Evolutionary conservation across 2,113 vertebrate genomes (phyloP), one percentile per base, ranked within the genome.

Genomic region (Xyliphius kryptos): DNA sequence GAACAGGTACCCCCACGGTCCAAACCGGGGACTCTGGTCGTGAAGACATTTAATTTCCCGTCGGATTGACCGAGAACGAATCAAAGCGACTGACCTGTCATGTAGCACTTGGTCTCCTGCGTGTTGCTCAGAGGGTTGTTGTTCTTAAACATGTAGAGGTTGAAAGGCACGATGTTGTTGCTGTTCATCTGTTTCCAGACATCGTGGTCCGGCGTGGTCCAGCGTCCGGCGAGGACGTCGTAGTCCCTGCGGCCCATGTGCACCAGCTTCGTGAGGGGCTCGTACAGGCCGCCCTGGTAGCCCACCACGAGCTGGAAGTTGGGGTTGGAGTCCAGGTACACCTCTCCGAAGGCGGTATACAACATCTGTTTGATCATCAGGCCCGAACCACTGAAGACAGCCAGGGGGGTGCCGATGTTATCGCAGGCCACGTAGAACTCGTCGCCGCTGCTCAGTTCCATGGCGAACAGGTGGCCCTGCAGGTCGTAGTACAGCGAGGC

Each of bases 61-160:
- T n/a, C n/a, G n/a, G n/a, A n/a, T n/a, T n/a, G n/a, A n/a, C n/a
- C n/a, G n/a, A n/a, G n/a, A n/a, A n/a, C n/a, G n/a, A n/a, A n/a
- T n/a, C n/a, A n/a, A n/a, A n/a, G n/a, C n/a, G n/a, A 73, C 72
- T 80, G 78, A 97, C 96, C 96, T 74, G 96, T 99, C 95, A 99
- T 97, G 84, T 97, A 99, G 80, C 96, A 97, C 75, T 95, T 96
- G 77, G 91, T 93, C 80, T 97, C 95, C 77, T 94, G 90, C 15
- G 88, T 84, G 79, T 93, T 93, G 86, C 93, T 97, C 70, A 97
- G 88, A 9, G 96, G 96, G 57, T 98, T 97, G 86, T 99, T 99
- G 75, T 93, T 97, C 83, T 97, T 97, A 81, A 98, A 99, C 95
- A 97, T 96, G 70, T 99, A 99, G 66, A 99, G 79, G 79, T 97